Percentiles rank a stretch among this genome's conserved stretches.
phyloP scores from a whole-genome alignment of 2,888 invertebrate species.

The Drosophila leonis region DNA sequence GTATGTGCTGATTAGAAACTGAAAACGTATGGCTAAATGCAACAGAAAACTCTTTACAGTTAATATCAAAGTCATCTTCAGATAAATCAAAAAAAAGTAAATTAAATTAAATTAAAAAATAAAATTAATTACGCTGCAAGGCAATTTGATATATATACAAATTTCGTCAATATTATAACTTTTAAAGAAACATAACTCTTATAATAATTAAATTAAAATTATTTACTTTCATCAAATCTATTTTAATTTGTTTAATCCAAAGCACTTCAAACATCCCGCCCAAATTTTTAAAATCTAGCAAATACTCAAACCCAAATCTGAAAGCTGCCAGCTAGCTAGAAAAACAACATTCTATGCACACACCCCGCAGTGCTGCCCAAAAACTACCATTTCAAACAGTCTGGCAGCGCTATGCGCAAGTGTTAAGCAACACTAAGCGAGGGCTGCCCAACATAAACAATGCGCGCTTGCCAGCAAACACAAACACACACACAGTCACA shows the following conservation, averaged over 20 bases:
- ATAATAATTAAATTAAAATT: background rate
- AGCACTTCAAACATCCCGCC: background rate
- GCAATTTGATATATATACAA: too few species aligned
- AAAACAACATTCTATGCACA: background rate
- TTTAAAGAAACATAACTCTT: background rate
- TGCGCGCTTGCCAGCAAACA: background rate
- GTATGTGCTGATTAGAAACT: background rate
- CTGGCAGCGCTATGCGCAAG: slow-evolving; percentile 14
- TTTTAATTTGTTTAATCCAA: too few species aligned
- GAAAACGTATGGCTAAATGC: background rate
- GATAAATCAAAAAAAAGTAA: background rate
- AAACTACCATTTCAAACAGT: background rate
- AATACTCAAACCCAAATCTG: slow-evolving; percentile 2
- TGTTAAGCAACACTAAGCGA: slow-evolving; percentile 13
- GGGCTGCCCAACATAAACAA: slow-evolving; percentile 16
- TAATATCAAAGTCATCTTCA: background rate
- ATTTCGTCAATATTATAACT: too few species aligned
- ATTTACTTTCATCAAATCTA: too few species aligned
- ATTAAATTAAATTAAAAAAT: too few species aligned
- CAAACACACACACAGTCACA: background rate
- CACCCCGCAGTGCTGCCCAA: too few species aligned
- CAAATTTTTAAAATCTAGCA: background rate
- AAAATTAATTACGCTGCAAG: too few species aligned
- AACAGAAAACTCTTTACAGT: background rate
- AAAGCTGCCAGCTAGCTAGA: slow-evolving; percentile 11